A percentile compares a stretch with the other conserved stretches of the same genome.
Evolutionary conservation across 2,888 invertebrate species (phyloP).

Genomic region (Eumerus sabulonum): DNA sequence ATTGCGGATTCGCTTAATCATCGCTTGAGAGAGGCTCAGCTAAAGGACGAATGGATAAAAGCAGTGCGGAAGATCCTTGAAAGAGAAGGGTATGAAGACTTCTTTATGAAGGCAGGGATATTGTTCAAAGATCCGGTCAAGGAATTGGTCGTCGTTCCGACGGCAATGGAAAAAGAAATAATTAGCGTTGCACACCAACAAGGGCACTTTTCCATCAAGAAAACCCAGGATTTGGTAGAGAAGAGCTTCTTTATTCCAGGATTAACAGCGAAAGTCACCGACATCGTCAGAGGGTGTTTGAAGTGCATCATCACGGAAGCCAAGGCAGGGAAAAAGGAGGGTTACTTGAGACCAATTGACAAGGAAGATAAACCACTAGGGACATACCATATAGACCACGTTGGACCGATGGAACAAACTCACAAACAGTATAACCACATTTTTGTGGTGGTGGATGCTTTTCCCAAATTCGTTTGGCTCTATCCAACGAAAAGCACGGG

Average conservation of each 20-base stretch:
- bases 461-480: no score
- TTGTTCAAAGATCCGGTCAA: constrained; percentile 17
- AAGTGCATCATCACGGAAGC: neutral
- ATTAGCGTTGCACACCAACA: constrained; percentile 69
- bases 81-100: constrained; percentile 7
- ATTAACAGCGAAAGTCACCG: neutral
- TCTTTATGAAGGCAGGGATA: constrained; percentile 5
- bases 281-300: no score
- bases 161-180: constrained; percentile 72
- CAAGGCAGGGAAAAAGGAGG: neutral
- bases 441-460: no score
- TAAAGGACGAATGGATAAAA: constrained; percentile 1
- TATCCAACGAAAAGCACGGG: no score
- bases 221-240: neutral
- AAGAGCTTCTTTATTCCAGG: neutral
- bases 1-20: neutral
- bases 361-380: neutral
- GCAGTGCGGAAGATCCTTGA: neutral
- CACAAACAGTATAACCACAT: no score
- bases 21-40: neutral
- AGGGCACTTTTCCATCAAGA: no score
- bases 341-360: neutral
- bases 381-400: no score
- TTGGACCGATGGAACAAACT: no score
- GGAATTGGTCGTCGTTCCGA: constrained; percentile 72